phyloP scores from a whole-genome alignment of 2,113 vertebrate species.

The Cinclus mexicanus region DNA sequence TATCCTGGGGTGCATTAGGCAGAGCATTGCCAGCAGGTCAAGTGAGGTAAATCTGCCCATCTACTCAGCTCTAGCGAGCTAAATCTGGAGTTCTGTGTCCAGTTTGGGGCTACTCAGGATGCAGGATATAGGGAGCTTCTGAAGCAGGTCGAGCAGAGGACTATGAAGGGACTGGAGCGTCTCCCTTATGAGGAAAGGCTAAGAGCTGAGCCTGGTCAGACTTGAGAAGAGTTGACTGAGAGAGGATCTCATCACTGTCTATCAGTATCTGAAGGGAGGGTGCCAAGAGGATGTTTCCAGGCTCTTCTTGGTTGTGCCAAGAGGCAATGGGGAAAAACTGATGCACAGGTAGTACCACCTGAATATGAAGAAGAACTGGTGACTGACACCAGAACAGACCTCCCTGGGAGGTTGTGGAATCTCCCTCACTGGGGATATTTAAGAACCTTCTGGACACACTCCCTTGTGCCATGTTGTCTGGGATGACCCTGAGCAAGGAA shows the following conservation, averaged over 20 bases:
- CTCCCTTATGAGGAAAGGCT: background rate
- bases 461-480: background rate
- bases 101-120: background rate
- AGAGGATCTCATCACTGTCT: background rate
- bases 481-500: background rate
- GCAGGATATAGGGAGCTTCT: background rate
- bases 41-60: background rate
- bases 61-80: background rate
- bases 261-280: background rate
- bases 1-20: background rate
- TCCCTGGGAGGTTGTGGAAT: background rate
- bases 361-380: background rate
- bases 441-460: accelerated
- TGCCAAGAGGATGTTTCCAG: background rate
- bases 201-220: background rate
- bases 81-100: background rate
- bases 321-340: background rate
- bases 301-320: background rate
- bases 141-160: background rate
- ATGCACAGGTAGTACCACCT: background rate
- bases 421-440: background rate
- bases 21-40: background rate
- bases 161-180: background rate
- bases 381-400: background rate
- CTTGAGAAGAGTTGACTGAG: background rate